Base-by-base conservation (phyloP, 2,888 invertebrate species). In the Lydus trimaculatus region DNA sequence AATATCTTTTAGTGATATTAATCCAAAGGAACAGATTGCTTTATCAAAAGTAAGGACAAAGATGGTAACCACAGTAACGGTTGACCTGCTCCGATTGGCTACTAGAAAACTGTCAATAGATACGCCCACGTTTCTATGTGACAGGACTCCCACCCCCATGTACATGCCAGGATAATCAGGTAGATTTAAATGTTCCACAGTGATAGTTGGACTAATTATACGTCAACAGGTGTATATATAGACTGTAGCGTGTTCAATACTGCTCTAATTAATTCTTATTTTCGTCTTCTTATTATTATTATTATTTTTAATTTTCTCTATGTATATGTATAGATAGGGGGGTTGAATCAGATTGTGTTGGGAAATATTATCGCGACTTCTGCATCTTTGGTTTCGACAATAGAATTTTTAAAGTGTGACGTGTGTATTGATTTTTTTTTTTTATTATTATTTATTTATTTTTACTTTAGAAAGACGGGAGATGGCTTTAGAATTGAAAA, bases 41-140 rank as follows among this genome's bases (percentile, higher is more conserved):
- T 78, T 78, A 79, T 79, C 78, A 76, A 72, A 76, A 76, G 73
- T 76, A 77, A 79, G 78, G 78, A 80, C 79, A 82, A 81, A 80
- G 81, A 80, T 79, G 80, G 82, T 83, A 80, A 80, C 82, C 80
- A 79, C 76, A 81, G 81, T 78, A 80, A 83, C 82, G 75, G 78
- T 78, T 82, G 81, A 83, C 82, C 81, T 78, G 80, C 75, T 78
- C 77, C 78, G 79, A 83, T 83, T 83, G 82, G 82, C 80, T 80
- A 81, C 81, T 80, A 80, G 81, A 83, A 83, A 81, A 80, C 81
- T 83, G 81, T 83, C 82, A 80, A 82, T 82, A 83, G 81, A 79
- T 80, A 81, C 82, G 81, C 82, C 81, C 82, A 80, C 81, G 67
- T 58, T 67, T 66, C 75, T 74, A 72, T 75, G 75, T 73, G 70